phyloP scores from a whole-genome alignment of 2,797 vertebrate genomes.

The Neostethus bicornis region DNA sequence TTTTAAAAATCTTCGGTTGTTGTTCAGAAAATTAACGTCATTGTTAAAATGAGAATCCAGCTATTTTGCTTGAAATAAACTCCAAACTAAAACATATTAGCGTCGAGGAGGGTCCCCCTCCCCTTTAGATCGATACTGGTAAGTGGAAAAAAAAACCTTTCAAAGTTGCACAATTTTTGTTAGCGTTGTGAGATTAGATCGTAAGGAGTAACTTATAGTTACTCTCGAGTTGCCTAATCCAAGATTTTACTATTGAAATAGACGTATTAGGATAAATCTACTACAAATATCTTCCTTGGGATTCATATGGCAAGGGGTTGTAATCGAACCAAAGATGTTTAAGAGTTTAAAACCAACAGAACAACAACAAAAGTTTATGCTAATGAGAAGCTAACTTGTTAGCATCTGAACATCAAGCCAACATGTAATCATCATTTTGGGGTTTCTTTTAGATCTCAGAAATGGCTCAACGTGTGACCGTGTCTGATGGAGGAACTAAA shows the following conservation, averaged over 20 bases:
- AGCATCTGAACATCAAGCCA: neutral
- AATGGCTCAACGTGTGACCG: slow-evolving; percentile 77
- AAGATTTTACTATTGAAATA: no score
- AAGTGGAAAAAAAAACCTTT: neutral
- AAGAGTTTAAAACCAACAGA: neutral
- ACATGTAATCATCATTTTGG: slow-evolving; percentile 10
- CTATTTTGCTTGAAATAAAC: slow-evolving; percentile 15
- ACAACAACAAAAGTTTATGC: neutral
- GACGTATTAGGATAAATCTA: no score
- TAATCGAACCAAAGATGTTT: neutral
- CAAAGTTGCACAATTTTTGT: neutral
- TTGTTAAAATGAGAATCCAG: slow-evolving; percentile 35
- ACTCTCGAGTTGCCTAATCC: no score
- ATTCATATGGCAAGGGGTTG: no score
- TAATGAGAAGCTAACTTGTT: neutral
- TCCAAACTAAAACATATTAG: neutral
- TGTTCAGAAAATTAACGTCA: slow-evolving; percentile 2
- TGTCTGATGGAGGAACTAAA: slow-evolving; percentile 60
- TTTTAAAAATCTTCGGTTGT: slow-evolving; percentile 63
- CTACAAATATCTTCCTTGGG: no score
- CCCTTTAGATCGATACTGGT: slow-evolving; percentile 37
- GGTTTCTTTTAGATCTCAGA: slow-evolving; percentile 4
- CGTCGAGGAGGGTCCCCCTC: fast-evolving
- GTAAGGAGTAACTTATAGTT: no score
- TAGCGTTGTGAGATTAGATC: neutral